Base-by-base conservation (phyloP, 2,888 invertebrate species). In the Brenthis daphne region DNA sequence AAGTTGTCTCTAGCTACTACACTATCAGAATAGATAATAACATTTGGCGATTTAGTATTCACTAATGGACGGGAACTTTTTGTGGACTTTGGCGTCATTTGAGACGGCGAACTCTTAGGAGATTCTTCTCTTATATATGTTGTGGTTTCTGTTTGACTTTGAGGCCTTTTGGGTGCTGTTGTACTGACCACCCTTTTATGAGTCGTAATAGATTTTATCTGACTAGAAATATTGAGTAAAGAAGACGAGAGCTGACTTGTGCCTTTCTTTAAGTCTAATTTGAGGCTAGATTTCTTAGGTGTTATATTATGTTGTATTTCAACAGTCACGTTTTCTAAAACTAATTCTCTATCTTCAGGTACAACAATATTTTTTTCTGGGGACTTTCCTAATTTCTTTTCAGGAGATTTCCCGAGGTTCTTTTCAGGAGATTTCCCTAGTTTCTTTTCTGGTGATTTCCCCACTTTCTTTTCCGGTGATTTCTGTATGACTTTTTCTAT, bases 11-110 rank as follows among this genome's bases (percentile, higher is more conserved):
- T 94, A 57, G 96, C 95, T 37, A 94, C 94, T 68, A 94, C 85
- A 85, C 96, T 97, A 84, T 97, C 97, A 3, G 97, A 96, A 85
- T 96, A 97, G 75, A 97, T 96, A 71, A 97, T 91, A 78, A 97
- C 94, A 89, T 97, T 97, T 3, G 96, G 96, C 58, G 97, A 96
- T 84, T 96, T 97, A 57, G 94, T 90, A 79, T 91, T 92, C 66
- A 91, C 84, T 91, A 92, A 85, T 90, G 92, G 92, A 91, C 92
- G 92, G 90, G 86, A 86, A 82, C 85, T 85, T 82, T 89, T 90
- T 57, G 79, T 79, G 77, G 91, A 90, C 82, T 91, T 92, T 51
- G 87, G 85, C 53, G 85, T 87, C 73, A 82, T 81, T 73, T 85
- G 85, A 57, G 86, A 85, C 24, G 83, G 77, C 12, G 85, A 83